Base-by-base conservation (phyloP, 2,888 invertebrate genomes). In the Trissolcus japonicus region DNA sequence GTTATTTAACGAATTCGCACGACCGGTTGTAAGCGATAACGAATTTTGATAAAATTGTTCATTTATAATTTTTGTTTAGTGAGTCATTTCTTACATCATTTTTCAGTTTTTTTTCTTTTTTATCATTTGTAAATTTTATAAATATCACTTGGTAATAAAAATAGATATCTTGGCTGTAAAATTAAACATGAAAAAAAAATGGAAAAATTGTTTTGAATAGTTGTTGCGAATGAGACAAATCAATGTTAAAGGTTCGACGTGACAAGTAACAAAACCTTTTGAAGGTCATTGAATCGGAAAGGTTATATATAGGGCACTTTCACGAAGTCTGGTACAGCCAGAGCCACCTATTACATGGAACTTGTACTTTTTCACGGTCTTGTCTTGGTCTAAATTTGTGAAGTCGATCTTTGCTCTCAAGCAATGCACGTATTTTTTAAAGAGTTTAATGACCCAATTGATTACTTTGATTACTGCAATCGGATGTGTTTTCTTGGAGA, bases 321-420 rank as follows among this genome's bases (percentile, higher is more conserved):
- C n/a, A n/a, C 9, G 19, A 4, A 16, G 16, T 16, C 13, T 19
- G 41, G 43, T 57, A 71, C 51, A 7, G 6, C 50, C 56, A 40
- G 46, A 46, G 72, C 72, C 72, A 72, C 57, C 72, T 72, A 63
- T 72, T 63, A 53, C 63, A 63, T 72, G 63, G 63, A 51, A 40
- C 43, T 35, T 35, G 57, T 46, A 72, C 72, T 63, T 13, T 51
- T n/a, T 14, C 11, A 59, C 59, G 40, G 51, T 51, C 72, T 19
- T 50, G 51, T 51, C 72, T 19, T 50, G 54, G 14, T 43, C 62
- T 62, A 62, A 50, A 51, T 51, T 61, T 69, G 40, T 60, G 56
- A 54, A 56, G n/a, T n/a, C 13, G 51, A 16, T 46, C 14, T 25
- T 19, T 51, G 6, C 6, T 25, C 25, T 4, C 25, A 6, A 3